Evolutionary conservation across 2,797 vertebrate species (phyloP).

Genomic region (Chaenodraco wilsoni): DNA sequence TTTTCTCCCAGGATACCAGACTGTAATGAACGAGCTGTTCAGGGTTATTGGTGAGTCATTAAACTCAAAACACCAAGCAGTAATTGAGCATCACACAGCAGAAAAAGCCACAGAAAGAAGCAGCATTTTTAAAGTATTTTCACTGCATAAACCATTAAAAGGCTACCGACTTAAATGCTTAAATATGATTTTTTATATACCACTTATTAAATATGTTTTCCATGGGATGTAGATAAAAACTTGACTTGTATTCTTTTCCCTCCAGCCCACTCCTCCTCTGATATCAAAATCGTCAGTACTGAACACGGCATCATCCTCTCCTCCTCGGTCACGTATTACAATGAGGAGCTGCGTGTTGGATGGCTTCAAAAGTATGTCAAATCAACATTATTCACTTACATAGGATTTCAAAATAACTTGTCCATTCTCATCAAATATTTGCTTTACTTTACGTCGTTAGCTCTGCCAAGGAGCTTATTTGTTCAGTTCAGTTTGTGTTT

Average conservation of each 20-base stretch:
- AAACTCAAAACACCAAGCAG: constrained; percentile 12
- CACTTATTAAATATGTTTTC: constrained; percentile 2
- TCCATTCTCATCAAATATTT: neutral
- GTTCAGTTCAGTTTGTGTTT: no score
- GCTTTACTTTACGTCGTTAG: neutral
- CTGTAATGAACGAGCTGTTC: constrained; percentile 95
- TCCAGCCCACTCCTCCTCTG: constrained; percentile 91
- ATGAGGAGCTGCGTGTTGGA: constrained; percentile 90
- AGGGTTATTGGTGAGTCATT: constrained; percentile 92
- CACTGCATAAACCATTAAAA: neutral
- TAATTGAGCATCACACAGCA: constrained; percentile 5
- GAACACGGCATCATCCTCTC: constrained; percentile 94
- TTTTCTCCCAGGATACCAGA: constrained; percentile 88
- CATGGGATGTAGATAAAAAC: neutral
- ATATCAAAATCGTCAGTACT: constrained; percentile 91
- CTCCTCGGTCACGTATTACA: constrained; percentile 88
- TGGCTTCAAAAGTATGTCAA: constrained; percentile 93
- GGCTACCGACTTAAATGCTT: neutral
- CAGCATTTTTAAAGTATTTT: constrained; percentile 20
- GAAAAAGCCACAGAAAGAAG: constrained; percentile 11
- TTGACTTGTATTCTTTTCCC: constrained; percentile 17
- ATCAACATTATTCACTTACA: neutral
- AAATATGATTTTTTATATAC: neutral
- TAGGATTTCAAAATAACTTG: neutral
- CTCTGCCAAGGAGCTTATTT: no score